Evolutionary conservation across 1,140 invertebrate species (phyloP), one percentile per base, ranked within the genome.

Genomic region (Hetaerina americana): DNA sequence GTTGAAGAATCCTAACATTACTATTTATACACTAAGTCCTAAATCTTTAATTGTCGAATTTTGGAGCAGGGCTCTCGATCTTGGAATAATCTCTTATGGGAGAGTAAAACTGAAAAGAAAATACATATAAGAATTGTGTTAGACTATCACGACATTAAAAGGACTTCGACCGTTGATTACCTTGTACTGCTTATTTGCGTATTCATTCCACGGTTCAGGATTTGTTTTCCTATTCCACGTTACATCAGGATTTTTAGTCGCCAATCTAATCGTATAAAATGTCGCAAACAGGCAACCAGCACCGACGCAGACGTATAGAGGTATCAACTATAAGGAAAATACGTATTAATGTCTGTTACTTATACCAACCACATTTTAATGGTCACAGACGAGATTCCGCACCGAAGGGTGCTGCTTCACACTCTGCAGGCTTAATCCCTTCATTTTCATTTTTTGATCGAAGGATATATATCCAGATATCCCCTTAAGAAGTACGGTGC

Each of bases 161-260:
- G 22, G 12, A 12, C 12, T 57, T 57, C 22, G 12, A 12, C 12
- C 71, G 26, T 68, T 72, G 73, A 71, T 68, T 82, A 93, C 92
- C 86, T 94, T 94, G 78, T 94, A 93, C 76, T 91, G 88, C 78
- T 92, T 94, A 70, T 87, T 81, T 69, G 84, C 83, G 78, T 91
- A 95, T 72, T 88, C 86, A 75, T 94, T 83, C 88, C 90, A 92
- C 5, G 93, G 92, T 77, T 92, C 90, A 2, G 88, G 86, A 76
- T 92, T 92, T 25, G 77, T 79, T 67, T 84, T 86, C 66, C 84
- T 85, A 74, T 85, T 85, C 92, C 92, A 94, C 67, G 89, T 83
- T 12, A 94, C 92, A 77, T 94, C 92, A 49, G 93, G 92, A 76
- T 85, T 91, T 69, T 83, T 84, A 0, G 82, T 75, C 18, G 92